Percentiles rank a stretch among this genome's conserved stretches.
Evolutionary conservation across 2,113 vertebrate species (phyloP).

Genomic region (Apteryx owenii): DNA sequence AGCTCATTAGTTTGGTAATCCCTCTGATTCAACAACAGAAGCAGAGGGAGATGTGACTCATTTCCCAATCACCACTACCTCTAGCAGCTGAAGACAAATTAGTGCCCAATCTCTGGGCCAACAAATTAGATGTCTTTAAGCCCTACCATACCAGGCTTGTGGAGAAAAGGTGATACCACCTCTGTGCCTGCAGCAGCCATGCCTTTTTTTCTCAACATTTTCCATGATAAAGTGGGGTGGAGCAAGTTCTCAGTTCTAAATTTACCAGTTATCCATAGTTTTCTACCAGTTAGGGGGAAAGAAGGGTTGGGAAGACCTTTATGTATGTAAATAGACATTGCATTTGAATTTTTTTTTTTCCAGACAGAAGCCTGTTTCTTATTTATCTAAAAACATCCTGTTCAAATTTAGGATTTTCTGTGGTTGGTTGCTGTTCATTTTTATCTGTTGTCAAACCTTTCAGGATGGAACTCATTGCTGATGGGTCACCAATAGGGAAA

Average conservation of each 20-base stretch:
- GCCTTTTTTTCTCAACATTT: neutral
- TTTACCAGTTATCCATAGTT: neutral
- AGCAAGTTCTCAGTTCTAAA: neutral
- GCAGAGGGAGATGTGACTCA: constrained; percentile 30
- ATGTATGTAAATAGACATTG: neutral
- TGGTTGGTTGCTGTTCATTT: constrained; percentile 12
- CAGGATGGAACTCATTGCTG: neutral
- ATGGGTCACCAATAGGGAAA: neutral
- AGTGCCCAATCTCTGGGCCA: neutral
- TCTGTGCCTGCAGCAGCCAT: neutral
- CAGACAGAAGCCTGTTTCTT: constrained; percentile 33
- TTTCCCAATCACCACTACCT: neutral
- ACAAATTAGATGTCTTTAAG: neutral
- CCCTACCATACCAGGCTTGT: neutral
- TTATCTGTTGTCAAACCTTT: constrained; percentile 26
- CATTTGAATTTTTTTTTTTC: neutral
- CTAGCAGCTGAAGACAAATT: neutral
- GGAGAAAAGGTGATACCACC: neutral
- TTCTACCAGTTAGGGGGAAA: neutral
- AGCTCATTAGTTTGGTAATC: constrained; percentile 23
- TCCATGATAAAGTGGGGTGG: neutral
- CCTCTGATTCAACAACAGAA: constrained; percentile 2
- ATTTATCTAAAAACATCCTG: constrained; percentile 56
- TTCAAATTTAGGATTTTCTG: constrained; percentile 40
- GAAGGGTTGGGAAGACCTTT: neutral